phyloP scores from a whole-genome alignment of 2,888 invertebrate species.

The Eucriotettix oculatus region DNA sequence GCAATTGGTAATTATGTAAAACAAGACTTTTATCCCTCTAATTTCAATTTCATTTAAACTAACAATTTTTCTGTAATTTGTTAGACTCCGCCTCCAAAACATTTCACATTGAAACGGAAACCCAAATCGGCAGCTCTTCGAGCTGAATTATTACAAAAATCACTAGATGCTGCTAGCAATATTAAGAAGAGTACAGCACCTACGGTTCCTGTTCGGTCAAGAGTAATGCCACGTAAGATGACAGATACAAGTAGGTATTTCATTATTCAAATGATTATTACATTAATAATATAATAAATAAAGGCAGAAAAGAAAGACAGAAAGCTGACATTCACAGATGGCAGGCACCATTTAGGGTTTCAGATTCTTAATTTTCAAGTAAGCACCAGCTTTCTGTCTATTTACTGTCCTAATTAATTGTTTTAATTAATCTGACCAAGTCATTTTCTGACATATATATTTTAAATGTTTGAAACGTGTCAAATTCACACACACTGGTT shows the following conservation, averaged over 20 bases:
- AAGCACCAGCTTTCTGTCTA: no score
- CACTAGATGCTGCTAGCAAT: conserved; percentile 74
- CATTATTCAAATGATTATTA: no score
- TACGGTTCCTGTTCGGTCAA: conserved; percentile 70
- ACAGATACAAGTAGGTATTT: conserved; percentile 69
- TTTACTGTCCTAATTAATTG: no score
- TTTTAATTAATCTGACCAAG: no score
- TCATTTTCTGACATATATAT: no score
- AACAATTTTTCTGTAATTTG: conserved; percentile 1
- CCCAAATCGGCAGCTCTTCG: conserved; percentile 86
- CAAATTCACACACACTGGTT: no score
- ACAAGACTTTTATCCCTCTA: neutral
- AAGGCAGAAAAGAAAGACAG: no score
- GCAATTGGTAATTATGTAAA: conserved; percentile 20
- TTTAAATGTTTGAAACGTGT: no score
- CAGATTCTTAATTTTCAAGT: no score
- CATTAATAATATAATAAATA: no score
- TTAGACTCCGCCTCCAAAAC: conserved; percentile 70
- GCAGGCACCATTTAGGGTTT: no score
- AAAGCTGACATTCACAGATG: no score
- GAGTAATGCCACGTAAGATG: conserved; percentile 90
- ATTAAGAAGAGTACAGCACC: conserved; percentile 77
- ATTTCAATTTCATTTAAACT: conserved; percentile 1
- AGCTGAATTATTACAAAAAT: conserved; percentile 80
- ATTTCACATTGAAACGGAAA: conserved; percentile 83